These are phyloP conservation scores for Perca schrenkii DNA, from an alignment of 2,113 vertebrate species.

Conservation along the genomic window DNA sequence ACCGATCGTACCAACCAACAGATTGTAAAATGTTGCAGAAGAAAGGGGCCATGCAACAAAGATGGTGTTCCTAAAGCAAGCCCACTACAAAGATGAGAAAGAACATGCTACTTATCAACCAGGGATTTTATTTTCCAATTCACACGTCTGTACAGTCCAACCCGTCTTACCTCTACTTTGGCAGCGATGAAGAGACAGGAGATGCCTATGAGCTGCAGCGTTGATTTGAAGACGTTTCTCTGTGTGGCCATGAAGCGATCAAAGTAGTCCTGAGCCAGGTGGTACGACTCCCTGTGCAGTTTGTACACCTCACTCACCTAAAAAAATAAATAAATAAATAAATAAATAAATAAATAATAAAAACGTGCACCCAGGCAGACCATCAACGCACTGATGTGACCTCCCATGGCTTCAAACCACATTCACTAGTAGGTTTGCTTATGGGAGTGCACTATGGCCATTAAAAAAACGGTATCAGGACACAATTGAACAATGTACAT, in stretches of 20 bases:
- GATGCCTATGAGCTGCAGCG: constrained; percentile 96
- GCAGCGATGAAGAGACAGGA: constrained; percentile 95
- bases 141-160: background rate
- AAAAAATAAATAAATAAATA: no score
- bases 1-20: background rate
- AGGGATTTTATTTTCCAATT: background rate
- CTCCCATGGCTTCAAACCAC: background rate
- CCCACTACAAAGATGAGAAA: background rate
- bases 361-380: background rate
- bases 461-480: background rate
- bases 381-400: background rate
- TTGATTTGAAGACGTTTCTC: constrained; percentile 90
- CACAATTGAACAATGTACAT: background rate
- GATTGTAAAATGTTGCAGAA: background rate
- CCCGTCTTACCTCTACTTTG: constrained; percentile 90
- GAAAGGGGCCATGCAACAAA: background rate
- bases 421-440: background rate
- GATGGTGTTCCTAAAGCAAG: background rate
- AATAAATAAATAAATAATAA: no score
- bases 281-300: constrained; percentile 95
- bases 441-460: background rate
- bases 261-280: constrained; percentile 96
- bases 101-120: background rate
- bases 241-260: constrained; percentile 98
- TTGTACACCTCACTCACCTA: constrained; percentile 97